A percentile compares a stretch with the other conserved stretches of the same genome.
Evolutionary conservation across 1,140 invertebrate genomes (phyloP).

Genomic region (Conus ventricosus): DNA sequence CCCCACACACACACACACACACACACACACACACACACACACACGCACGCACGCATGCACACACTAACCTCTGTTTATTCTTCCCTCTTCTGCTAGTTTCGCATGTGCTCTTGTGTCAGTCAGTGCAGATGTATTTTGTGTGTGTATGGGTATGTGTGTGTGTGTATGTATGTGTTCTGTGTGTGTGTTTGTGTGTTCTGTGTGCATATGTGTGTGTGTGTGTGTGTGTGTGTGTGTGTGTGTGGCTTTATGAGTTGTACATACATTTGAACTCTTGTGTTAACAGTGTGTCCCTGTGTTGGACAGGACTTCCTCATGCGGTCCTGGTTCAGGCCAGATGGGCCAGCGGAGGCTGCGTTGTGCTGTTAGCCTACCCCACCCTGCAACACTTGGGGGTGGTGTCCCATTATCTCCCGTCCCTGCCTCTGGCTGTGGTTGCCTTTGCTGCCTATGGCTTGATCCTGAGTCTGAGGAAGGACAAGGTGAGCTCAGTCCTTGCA

Average conservation of each 20-base stretch:
- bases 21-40: background rate
- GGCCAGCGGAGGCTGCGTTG: slow-evolving; percentile 50
- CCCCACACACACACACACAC: background rate
- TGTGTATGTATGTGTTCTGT: too few relatives aligned
- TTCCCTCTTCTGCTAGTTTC: too few relatives aligned
- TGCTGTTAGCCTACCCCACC: slow-evolving; percentile 57
- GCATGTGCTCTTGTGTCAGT: too few relatives aligned
- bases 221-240: slow-evolving; percentile 56
- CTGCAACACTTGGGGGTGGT: slow-evolving; percentile 53
- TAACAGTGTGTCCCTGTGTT: background rate
- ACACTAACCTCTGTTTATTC: too few relatives aligned
- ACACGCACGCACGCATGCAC: background rate
- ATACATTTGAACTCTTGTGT: background rate
- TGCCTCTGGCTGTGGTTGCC: slow-evolving; percentile 56
- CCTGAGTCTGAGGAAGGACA: slow-evolving; percentile 54
- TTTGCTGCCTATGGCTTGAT: slow-evolving; percentile 55
- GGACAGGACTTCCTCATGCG: slow-evolving; percentile 49
- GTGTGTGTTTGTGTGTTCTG: too few relatives aligned
- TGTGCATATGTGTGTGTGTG: slow-evolving; percentile 19
- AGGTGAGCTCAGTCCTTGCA: slow-evolving; percentile 1
- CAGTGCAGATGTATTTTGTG: background rate
- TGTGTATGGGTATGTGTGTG: too few relatives aligned
- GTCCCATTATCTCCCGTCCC: slow-evolving; percentile 62
- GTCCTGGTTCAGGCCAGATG: slow-evolving; percentile 51
- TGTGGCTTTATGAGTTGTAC: background rate